Base-by-base conservation (phyloP, 2,797 vertebrate species). In the Champsocephalus gunnari region DNA sequence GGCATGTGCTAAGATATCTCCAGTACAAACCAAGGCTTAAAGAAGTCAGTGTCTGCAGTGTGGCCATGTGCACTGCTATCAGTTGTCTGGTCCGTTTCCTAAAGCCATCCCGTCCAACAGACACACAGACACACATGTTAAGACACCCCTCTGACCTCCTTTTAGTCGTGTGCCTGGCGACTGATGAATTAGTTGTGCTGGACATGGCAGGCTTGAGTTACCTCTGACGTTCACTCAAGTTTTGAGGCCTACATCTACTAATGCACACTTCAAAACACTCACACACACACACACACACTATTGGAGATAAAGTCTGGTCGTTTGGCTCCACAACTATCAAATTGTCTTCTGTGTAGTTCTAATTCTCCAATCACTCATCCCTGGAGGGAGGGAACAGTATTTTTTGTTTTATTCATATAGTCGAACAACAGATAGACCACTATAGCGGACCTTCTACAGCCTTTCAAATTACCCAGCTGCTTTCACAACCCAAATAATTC, bases 121-220 rank as follows among this genome's bases (percentile, higher is more conserved):
- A 50, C 68, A 63, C n/a, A 38, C 51, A 65, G 34, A 38, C 47
- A 43, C 55, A 58, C 55, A 63, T 17, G 8, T 50, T 58, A 28
- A 73, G 32, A 44, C 8, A 14, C 43, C 56, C 71, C 38, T n/a
- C 32, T 75, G 87, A 88, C 87, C 84, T 59, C 50, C 11, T 12
- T 32, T 69, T 68, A 64, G 87, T 80, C 58, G 45, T 14, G 71
- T 85, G 87, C 63, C 75, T 86, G 69, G 43, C 75, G 61, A 60
- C 64, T 82, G 88, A 91, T 90, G 67, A 86, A 85, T 83, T 64
- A 57, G 54, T 59, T 66, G 32, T 62, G 61, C 71, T 59, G 75
- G 79, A 81, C 66, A 57, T 69, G 45, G 61, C 68, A 67, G 86
- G 66, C 72, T 90, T 80, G 71, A 79, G 75, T 88, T 88, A 81